A percentile compares a stretch with the other conserved stretches of the same genome.
Evolutionary conservation across 2,113 vertebrate genomes (phyloP).

Genomic region (Poeciliopsis occidentalis): DNA sequence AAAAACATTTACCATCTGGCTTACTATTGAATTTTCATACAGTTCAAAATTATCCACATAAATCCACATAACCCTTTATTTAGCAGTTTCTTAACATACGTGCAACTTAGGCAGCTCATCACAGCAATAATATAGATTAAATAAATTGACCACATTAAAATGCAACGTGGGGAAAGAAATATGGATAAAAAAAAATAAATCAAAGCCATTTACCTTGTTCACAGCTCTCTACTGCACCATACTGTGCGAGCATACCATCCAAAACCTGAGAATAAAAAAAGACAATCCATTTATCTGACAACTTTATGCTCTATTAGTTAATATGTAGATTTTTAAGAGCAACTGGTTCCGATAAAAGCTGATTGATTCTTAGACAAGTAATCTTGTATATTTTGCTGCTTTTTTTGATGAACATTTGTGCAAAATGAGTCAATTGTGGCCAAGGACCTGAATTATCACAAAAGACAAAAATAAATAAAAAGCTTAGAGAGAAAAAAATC

Average conservation of each 20-base stretch:
- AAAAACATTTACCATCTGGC: no score
- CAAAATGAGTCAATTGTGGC: background rate
- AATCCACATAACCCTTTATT: no score
- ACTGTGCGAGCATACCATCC: constrained; percentile 74
- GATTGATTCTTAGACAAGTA: background rate
- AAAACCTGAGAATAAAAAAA: constrained; percentile 55
- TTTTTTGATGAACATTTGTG: background rate
- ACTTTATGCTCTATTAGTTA: constrained; percentile 33
- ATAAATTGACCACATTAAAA: no score
- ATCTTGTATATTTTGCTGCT: background rate
- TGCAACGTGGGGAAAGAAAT: background rate
- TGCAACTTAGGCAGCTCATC: no score
- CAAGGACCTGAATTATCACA: background rate
- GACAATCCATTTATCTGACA: constrained; percentile 16
- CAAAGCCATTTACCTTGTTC: constrained; percentile 67
- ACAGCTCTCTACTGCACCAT: constrained; percentile 76
- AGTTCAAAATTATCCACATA: background rate
- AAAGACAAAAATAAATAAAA: background rate
- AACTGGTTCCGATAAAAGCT: background rate
- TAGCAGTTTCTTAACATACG: no score
- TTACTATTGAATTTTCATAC: background rate
- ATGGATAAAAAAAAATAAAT: background rate
- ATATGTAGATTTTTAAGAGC: constrained; percentile 17
- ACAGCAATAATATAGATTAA: no score
- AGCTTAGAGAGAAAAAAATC: no score